Percentiles rank a stretch among this genome's conserved stretches.
Evolutionary conservation across 2,888 invertebrate genomes (phyloP).

Genomic region (Sphaeridia pumilis): DNA sequence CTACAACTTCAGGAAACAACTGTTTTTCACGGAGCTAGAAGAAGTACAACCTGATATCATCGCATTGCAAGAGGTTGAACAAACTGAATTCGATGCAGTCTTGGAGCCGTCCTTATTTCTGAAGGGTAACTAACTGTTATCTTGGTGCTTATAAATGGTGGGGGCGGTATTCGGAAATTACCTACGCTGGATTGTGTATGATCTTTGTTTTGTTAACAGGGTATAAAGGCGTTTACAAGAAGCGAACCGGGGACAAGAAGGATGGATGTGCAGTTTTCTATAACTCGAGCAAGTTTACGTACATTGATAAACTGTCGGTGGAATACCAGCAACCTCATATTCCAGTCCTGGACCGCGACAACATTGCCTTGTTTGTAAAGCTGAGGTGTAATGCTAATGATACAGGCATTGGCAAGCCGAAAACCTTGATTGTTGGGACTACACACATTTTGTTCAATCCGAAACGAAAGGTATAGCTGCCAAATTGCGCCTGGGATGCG

Average conservation of each 20-base stretch:
- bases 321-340: constrained; percentile 53
- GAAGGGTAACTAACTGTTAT: constrained; percentile 39
- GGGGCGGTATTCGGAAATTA: no score
- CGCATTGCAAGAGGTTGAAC: constrained; percentile 84
- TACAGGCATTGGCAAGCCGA: constrained; percentile 38
- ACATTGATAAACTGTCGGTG: constrained; percentile 55
- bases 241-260: constrained; percentile 61
- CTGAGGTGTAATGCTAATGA: constrained; percentile 46
- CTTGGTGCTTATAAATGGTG: neutral
- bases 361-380: constrained; percentile 71
- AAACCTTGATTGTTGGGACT: constrained; percentile 66
- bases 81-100: constrained; percentile 55
- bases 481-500: neutral
- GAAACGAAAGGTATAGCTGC: constrained; percentile 46
- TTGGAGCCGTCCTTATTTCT: constrained; percentile 43
- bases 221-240: constrained; percentile 65
- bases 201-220: constrained; percentile 43
- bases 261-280: constrained; percentile 91
- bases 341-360: constrained; percentile 65
- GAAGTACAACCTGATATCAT: constrained; percentile 53
- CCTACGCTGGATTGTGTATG: neutral
- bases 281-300: constrained; percentile 52
- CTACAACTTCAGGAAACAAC: constrained; percentile 57
- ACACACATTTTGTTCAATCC: constrained; percentile 94
- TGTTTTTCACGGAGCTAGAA: constrained; percentile 49